These are phyloP conservation scores for Myopa tessellatipennis DNA, from an alignment of 2,888 invertebrate genomes.

Conservation along the genomic window DNA sequence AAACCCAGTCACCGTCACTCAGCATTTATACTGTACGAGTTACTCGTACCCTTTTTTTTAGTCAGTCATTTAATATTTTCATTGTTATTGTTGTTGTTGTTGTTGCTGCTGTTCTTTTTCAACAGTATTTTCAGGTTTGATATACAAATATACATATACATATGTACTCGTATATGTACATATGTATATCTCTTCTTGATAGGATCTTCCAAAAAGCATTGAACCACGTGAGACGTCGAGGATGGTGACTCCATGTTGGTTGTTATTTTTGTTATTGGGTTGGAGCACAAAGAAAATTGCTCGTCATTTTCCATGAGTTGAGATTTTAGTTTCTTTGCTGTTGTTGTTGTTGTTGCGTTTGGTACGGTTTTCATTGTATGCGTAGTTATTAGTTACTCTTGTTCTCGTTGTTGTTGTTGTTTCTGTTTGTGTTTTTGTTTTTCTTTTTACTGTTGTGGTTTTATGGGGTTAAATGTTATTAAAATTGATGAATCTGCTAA, in stretches of 20 bases:
- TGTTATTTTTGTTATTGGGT: background rate
- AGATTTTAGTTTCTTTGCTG: conserved; percentile 5
- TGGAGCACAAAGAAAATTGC: conserved; percentile 1
- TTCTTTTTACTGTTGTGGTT: conserved; percentile 46
- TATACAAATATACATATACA: background rate
- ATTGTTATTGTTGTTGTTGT: background rate
- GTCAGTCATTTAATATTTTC: conserved; percentile 6
- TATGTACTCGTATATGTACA: background rate
- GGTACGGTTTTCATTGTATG: background rate
- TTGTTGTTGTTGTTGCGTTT: conserved; percentile 15
- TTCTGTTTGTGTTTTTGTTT: background rate
- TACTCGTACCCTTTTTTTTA: background rate
- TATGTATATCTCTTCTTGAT: background rate
- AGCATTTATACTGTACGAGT: background rate
- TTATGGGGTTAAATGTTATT: conserved; percentile 58
- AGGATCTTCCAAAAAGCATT: background rate
- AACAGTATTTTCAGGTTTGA: background rate
- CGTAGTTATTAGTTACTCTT: conserved; percentile 10
- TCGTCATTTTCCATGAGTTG: conserved; percentile 25
- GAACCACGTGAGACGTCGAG: background rate
- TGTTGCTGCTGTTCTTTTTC: background rate
- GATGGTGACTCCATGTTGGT: background rate
- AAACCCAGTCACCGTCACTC: background rate
- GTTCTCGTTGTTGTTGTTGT: conserved; percentile 20
- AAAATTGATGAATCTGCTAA: conserved; percentile 67